A percentile compares a stretch with the other conserved stretches of the same genome.
Evolutionary conservation across 2,797 vertebrate genomes (phyloP).

Genomic region (Melanotaenia nigrans): DNA sequence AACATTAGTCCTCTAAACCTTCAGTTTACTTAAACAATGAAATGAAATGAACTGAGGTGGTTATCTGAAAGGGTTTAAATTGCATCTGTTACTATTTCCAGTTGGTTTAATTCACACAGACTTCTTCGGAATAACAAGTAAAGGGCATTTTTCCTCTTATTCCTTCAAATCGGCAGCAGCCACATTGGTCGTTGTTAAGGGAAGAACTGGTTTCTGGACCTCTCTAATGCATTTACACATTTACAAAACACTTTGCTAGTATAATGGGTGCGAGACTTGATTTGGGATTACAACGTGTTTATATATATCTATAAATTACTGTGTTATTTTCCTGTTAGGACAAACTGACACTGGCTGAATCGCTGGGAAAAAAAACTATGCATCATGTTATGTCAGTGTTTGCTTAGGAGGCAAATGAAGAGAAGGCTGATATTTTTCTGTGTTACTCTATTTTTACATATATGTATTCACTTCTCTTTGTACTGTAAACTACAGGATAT

Average conservation of each 20-base stretch:
- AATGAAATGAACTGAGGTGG: background rate
- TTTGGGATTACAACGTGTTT: slow-evolving; percentile 46
- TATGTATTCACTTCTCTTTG: slow-evolving; percentile 21
- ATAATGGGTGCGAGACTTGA: slow-evolving; percentile 11
- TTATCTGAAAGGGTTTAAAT: slow-evolving; percentile 9
- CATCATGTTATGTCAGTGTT: slow-evolving; percentile 29
- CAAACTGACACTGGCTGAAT: slow-evolving; percentile 41
- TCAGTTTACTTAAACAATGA: background rate
- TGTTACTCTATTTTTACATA: slow-evolving; percentile 16
- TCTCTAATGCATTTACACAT: slow-evolving; percentile 5
- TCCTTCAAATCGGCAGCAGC: background rate
- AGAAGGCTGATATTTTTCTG: slow-evolving; percentile 4
- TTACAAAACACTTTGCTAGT: slow-evolving; percentile 6
- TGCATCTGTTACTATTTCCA: slow-evolving; percentile 1
- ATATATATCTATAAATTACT: slow-evolving; percentile 40
- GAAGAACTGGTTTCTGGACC: background rate
- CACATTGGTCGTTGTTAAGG: slow-evolving; percentile 14
- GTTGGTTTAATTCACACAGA: background rate
- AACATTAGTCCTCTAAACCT: background rate
- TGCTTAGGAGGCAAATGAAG: slow-evolving; percentile 10
- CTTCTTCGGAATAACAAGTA: background rate
- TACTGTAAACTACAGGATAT: slow-evolving; percentile 22
- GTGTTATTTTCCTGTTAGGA: slow-evolving; percentile 25
- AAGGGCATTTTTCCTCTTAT: slow-evolving; percentile 30
- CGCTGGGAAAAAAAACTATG: slow-evolving; percentile 1